Conservation (phyloP, 37 sponge, comb jelly and placozoan genomes). For the Hormiphora californensis region DNA sequence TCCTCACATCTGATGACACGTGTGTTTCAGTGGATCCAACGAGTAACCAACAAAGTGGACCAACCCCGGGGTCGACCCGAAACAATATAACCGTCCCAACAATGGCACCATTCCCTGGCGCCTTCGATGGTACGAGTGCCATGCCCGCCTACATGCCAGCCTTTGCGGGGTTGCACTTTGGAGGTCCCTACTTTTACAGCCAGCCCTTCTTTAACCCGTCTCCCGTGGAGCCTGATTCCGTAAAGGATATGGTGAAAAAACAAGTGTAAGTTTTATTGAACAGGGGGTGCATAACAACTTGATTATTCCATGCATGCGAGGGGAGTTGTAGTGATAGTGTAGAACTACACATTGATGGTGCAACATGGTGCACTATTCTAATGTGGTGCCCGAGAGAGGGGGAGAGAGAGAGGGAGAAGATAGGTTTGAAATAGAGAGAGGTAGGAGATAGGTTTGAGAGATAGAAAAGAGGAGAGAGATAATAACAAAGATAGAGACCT, state of each 20-base stretch:
- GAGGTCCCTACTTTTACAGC: slow-evolving; percentile 51
- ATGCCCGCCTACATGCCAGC: slow-evolving; percentile 43
- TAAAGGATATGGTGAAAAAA: slow-evolving; percentile 73
- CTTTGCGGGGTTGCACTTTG: slow-evolving; percentile 23
- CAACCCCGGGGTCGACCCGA: background rate
- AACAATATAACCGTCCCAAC: background rate
- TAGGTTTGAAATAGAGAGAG: too few species aligned
- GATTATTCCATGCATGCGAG: too few species aligned
- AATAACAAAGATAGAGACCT: too few species aligned
- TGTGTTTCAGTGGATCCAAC: slow-evolving; percentile 32
- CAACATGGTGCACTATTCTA: too few species aligned
- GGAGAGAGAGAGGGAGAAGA: too few species aligned
- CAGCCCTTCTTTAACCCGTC: slow-evolving; percentile 35
- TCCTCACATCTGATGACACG: too few species aligned
- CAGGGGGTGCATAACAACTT: too few species aligned
- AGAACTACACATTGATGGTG: too few species aligned
- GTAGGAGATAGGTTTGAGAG: too few species aligned
- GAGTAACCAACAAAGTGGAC: background rate
- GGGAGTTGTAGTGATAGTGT: too few species aligned
- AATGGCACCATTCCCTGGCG: background rate
- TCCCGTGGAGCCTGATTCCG: slow-evolving; percentile 69
- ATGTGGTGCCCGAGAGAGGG: too few species aligned
- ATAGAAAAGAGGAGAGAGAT: too few species aligned
- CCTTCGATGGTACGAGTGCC: slow-evolving; percentile 19
- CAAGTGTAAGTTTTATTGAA: slow-evolving; percentile 81